A percentile compares a stretch with the other conserved stretches of the same genome.
phyloP scores from a whole-genome alignment of 2,888 invertebrate species.

The Acronicta alni region DNA sequence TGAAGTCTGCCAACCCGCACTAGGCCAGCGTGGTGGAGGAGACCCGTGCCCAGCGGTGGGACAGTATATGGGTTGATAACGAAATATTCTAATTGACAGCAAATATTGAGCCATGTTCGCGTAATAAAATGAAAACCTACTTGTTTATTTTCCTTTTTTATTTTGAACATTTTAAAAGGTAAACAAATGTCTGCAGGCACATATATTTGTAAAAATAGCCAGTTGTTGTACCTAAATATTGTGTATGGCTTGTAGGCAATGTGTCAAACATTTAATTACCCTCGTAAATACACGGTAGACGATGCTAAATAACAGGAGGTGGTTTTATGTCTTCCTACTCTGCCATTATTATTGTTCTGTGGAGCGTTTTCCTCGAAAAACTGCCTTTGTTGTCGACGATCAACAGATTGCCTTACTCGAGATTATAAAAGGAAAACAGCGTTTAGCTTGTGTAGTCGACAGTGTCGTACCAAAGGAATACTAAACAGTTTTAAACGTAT shows the following conservation, averaged over 20 bases:
- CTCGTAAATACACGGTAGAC: constrained; percentile 38
- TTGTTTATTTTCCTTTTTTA: too few species aligned
- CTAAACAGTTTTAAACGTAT: constrained; percentile 1
- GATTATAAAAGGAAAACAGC: constrained; percentile 11
- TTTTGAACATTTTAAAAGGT: background rate
- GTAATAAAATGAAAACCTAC: too few species aligned
- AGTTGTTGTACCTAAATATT: constrained; percentile 8
- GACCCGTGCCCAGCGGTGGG: too few species aligned
- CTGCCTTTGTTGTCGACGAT: constrained; percentile 33
- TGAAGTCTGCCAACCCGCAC: too few species aligned
- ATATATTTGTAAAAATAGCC: constrained; percentile 9
- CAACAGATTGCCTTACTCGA: constrained; percentile 8
- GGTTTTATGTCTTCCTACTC: constrained; percentile 42
- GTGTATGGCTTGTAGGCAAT: background rate
- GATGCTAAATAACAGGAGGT: constrained; percentile 28
- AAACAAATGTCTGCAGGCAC: background rate
- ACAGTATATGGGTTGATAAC: too few species aligned
- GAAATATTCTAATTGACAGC: too few species aligned
- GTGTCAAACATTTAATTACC: constrained; percentile 34
- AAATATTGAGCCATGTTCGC: too few species aligned
- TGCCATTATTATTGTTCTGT: constrained; percentile 20
- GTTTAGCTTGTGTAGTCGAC: constrained; percentile 1
- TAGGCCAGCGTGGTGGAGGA: too few species aligned
- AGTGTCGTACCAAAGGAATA: constrained; percentile 3
- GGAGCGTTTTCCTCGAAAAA: constrained; percentile 33